Evolutionary conservation across 2,113 vertebrate species (phyloP), one percentile per base, ranked within the genome.

Genomic region (Odobenus rosmarus): DNA sequence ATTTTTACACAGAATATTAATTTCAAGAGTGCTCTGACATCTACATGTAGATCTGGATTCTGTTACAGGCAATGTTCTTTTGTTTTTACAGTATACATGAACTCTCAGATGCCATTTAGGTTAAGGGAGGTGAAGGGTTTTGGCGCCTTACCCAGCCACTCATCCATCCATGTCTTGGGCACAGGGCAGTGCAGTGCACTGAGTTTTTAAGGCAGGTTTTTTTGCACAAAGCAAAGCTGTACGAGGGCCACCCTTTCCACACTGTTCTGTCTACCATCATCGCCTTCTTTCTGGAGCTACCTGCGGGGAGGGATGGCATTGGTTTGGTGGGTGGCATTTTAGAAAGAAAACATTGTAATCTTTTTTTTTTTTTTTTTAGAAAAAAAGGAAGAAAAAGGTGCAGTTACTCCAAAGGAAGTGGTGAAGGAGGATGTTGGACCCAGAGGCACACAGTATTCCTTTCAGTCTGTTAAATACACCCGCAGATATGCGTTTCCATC

Each of bases 401-500:
- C 79, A 51, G 31, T 59, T 94, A 10, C 74, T 84, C 57, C 46
- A 51, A 93, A 96, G 71, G 80, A 95, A 82, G 61, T 69, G 72
- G 81, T 83, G 84, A 90, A 84, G 97, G 88, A 51, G 59, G 92
- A 42, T 36, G 76, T 74, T 3, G 13, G 96, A 69, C 69, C 33
- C 57, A 85, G 69, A 86, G 77, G 59, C 84, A 7, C 14, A 10
- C 74, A 61, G 74, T 16, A 69, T 57, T 76, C 86, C 67, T 92
- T 95, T 93, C 26, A 61, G 84, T 57, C 51, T 21, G 5, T 74
- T 80, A 64, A 96, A 81, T 85, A 77, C 64, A 93, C 84, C 76
- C 61, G 23, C 81, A 96, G 97, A 97, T 93, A 90, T 7, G 83
- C 13, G 1, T 92, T 96, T 97, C 95, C 87, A 90, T 72, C 95